A percentile compares a stretch with the other conserved stretches of the same genome.
These are phyloP conservation scores for Acanthococcus lagerstroemiae DNA, from an alignment of 2,888 invertebrate genomes.

Conservation along the genomic window DNA sequence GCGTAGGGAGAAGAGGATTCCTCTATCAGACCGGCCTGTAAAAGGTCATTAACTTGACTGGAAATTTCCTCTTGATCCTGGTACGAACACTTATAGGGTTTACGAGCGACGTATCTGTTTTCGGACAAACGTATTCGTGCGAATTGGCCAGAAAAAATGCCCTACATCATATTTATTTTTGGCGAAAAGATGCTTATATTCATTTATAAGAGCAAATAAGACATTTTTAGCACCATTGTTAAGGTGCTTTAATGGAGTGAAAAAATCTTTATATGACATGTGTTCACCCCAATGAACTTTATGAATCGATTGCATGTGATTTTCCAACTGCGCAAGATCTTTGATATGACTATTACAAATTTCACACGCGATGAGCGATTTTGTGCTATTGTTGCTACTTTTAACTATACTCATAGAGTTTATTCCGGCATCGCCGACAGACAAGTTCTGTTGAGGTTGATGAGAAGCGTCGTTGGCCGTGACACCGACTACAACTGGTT, in stretches of 20 bases:
- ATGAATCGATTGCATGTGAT: no score
- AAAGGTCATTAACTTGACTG: slow-evolving; percentile 7
- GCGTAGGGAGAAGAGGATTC: slow-evolving; percentile 19
- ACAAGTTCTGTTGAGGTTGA: no score
- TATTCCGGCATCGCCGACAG: no score
- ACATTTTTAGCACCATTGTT: background rate
- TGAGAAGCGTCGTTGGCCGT: no score
- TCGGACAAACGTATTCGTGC: background rate
- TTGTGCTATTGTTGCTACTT: no score
- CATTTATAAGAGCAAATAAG: background rate
- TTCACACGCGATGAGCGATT: no score
- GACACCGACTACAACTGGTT: no score
- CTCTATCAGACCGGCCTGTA: slow-evolving; percentile 9
- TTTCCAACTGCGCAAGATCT: background rate
- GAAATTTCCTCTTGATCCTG: slow-evolving; percentile 18
- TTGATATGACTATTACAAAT: background rate
- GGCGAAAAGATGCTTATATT: background rate
- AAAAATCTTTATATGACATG: background rate
- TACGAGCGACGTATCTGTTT: slow-evolving; percentile 9
- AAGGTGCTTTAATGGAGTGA: background rate
- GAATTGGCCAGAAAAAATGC: background rate
- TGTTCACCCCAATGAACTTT: background rate
- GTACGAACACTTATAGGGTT: slow-evolving; percentile 17
- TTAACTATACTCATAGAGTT: no score
- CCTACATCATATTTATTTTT: slow-evolving; percentile 18